phyloP scores from a whole-genome alignment of 37 sponge, comb jelly and placozoan genomes.

The Ianthella basta region DNA sequence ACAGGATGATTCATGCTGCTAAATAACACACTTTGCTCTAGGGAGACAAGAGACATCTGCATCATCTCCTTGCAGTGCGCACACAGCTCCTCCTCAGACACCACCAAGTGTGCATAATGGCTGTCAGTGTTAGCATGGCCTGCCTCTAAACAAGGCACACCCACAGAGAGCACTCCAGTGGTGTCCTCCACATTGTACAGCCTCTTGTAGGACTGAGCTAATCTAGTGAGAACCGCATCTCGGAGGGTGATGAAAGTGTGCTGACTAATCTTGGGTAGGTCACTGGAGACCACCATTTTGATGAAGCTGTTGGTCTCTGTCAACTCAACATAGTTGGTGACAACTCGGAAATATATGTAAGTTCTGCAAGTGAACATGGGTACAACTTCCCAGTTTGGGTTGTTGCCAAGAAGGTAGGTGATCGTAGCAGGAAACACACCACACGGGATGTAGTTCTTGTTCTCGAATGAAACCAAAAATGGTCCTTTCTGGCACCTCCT shows the following conservation, averaged over 20 bases:
- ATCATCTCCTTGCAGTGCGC: too few species aligned
- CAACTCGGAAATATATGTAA: background rate
- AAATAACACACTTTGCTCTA: too few species aligned
- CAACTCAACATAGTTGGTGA: slow-evolving; percentile 2
- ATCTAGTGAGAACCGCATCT: background rate
- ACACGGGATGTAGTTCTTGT: slow-evolving; percentile 27
- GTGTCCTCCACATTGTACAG: slow-evolving; percentile 24
- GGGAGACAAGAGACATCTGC: too few species aligned
- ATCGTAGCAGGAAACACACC: background rate
- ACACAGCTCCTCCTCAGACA: too few species aligned
- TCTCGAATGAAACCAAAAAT: background rate
- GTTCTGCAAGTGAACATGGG: background rate
- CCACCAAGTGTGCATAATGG: too few species aligned
- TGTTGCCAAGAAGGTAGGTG: background rate
- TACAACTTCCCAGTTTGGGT: background rate
- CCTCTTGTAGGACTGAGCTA: background rate
- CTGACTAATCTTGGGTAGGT: background rate
- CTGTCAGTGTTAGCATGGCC: too few species aligned
- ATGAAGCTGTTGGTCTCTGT: slow-evolving; percentile 19
- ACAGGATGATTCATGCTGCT: too few species aligned
- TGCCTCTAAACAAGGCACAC: background rate
- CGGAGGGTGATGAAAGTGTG: background rate
- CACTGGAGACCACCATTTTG: slow-evolving; percentile 26
- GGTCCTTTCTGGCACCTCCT: background rate
- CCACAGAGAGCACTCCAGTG: slow-evolving; percentile 8